phyloP scores from a whole-genome alignment of 1,140 invertebrate species.

The Littorina saxatilis region DNA sequence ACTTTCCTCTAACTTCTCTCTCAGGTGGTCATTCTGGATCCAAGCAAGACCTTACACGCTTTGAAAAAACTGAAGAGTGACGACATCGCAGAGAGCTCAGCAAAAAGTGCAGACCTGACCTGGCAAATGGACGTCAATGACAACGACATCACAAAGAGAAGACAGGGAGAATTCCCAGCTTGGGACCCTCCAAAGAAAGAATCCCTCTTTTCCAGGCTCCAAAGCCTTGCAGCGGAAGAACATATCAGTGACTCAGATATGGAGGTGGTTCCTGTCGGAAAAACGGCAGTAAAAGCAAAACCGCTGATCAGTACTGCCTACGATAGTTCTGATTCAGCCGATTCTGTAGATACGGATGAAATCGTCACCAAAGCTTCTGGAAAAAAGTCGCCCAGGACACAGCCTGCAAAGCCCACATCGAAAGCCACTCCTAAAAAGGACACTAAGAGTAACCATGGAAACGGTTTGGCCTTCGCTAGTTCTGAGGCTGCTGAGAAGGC shows the following conservation, averaged over 20 bases:
- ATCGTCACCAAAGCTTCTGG: constrained; percentile 21
- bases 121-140: constrained; percentile 61
- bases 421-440: neutral
- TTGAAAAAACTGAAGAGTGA: constrained; percentile 60
- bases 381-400: neutral
- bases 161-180: constrained; percentile 59
- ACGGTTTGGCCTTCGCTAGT: too few species aligned
- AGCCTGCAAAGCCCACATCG: neutral
- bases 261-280: neutral
- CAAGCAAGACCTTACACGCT: constrained; percentile 64
- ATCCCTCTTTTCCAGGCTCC: neutral
- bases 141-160: constrained; percentile 57
- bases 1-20: too few species aligned
- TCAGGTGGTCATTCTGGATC: constrained; percentile 46
- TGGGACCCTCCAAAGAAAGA: neutral
- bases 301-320: neutral
- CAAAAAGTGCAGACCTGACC: constrained; percentile 44
- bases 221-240: neutral
- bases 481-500: too few species aligned
- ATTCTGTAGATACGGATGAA: constrained; percentile 45
- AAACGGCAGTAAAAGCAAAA: neutral
- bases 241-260: constrained; percentile 5
- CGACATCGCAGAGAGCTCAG: neutral
- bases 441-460: neutral
- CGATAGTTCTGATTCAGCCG: constrained; percentile 29